phyloP scores from a whole-genome alignment of 2,797 vertebrate genomes.

The Cynopterus sphinx region DNA sequence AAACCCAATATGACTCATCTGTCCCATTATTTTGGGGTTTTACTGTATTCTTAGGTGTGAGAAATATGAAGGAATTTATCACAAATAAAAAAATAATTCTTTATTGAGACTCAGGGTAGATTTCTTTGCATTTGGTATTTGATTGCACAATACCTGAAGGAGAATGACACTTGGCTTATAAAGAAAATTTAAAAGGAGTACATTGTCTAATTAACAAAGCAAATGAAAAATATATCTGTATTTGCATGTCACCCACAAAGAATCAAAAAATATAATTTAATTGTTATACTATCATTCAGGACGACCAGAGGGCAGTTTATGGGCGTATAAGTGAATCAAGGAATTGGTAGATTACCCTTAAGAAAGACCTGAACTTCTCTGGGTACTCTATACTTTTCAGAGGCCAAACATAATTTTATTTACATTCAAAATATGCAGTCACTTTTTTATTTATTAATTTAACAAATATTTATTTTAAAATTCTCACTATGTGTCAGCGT shows the following conservation, averaged over 20 bases:
- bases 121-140: conserved; percentile 28
- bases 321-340: not conserved
- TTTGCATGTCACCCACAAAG: not conserved
- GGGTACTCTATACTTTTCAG: not conserved
- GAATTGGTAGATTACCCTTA: not conserved
- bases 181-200: not conserved
- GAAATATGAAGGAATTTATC: conserved; percentile 17
- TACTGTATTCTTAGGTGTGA: not conserved
- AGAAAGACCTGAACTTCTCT: not conserved
- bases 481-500: not conserved
- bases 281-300: not conserved
- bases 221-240: not conserved
- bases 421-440: not conserved
- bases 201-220: not conserved
- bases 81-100: conserved; percentile 16
- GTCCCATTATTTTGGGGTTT: not conserved
- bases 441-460: not conserved
- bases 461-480: not conserved
- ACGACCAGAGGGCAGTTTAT: not conserved
- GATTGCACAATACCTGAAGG: not conserved
- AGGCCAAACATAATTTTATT: not conserved
- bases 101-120: not conserved
- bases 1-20: not conserved
- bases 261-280: not conserved
- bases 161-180: not conserved